A percentile compares a stretch with the other conserved stretches of the same genome.
phyloP scores from a whole-genome alignment of 2,888 invertebrate genomes.

The Griposia aprilina region DNA sequence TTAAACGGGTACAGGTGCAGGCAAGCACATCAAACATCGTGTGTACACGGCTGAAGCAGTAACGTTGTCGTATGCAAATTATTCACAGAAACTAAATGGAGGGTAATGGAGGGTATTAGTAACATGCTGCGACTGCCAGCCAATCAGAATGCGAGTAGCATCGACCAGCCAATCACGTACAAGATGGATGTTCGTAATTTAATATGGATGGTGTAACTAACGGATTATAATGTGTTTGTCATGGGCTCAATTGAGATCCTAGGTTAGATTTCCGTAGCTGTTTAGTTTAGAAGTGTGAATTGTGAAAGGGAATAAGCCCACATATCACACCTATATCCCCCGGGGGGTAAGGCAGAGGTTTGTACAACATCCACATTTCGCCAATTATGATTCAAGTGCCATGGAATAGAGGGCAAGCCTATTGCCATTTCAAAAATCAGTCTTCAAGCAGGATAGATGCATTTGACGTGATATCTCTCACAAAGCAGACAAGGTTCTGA shows the following conservation, averaged over 20 bases:
- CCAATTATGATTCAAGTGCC: neutral
- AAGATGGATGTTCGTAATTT: slow-evolving; percentile 52
- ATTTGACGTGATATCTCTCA: neutral
- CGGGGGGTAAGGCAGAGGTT: neutral
- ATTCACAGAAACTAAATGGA: slow-evolving; percentile 72
- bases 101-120: slow-evolving; percentile 69
- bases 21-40: slow-evolving; percentile 67
- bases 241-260: neutral
- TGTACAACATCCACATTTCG: neutral
- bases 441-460: neutral
- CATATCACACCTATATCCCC: too few relatives aligned
- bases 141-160: slow-evolving; percentile 57
- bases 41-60: slow-evolving; percentile 65
- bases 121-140: slow-evolving; percentile 44
- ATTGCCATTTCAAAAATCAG: neutral
- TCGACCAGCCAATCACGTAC: slow-evolving; percentile 53
- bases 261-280: neutral
- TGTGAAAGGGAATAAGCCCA: too few relatives aligned
- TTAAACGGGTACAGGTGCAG: slow-evolving; percentile 58
- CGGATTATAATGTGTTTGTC: slow-evolving; percentile 46
- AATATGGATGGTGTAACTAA: slow-evolving; percentile 35
- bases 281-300: neutral
- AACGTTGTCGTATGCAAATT: slow-evolving; percentile 75
- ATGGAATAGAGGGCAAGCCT: neutral
- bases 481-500: neutral